Base-by-base conservation (phyloP, 2,113 vertebrate genomes). In the Notarius quadriscutis region DNA sequence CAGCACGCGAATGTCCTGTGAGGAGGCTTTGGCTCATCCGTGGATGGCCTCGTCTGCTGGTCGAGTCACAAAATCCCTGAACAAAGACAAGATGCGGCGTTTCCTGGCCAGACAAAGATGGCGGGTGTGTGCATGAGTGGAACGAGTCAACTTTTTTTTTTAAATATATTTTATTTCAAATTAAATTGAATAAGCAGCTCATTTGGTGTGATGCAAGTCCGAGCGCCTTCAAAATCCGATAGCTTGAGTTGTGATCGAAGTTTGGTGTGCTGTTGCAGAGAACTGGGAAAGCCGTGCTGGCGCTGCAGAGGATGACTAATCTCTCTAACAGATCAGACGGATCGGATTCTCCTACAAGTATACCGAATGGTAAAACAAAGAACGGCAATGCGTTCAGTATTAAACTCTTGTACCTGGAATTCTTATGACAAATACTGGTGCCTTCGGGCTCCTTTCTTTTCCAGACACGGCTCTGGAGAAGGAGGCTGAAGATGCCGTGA, bases 251-350 rank as follows among this genome's bases (percentile, higher is more conserved):
- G 1, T 41, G 41, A 41, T 41, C 3, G 7, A 20, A 14, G 27
- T 58, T 18, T 71, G 5, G 7, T 72, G 6, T 18, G 12, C 6
- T 60, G 55, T 57, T 87, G 17, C 87, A 98, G 97, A 98, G 96
- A 97, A 95, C 96, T 4, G 97, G 96, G 58, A 96, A 96, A 91
- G 97, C 96, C 77, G 92, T 98, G 85, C 91, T 97, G 92, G 97
- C 97, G n/a, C 93, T 98, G 60, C 93, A 94, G 90, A 96, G 97
- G 74, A 92, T 98, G 94, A 88, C 95, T 62, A 91, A 95, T 88
- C 94, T 96, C 88, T 95, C 95, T n/a, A 94, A 90, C 92, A 95
- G 71, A 84, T 75, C 0, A 0, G 94, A 95, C 15, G 84, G 83
- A 84, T 92, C 88, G 57, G 90, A 51, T 0, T 83, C 94, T 69